Percentiles rank a stretch among this genome's conserved stretches.
These are phyloP conservation scores for Lemur catta DNA, from an alignment of 2,797 vertebrate species.

Conservation along the genomic window DNA sequence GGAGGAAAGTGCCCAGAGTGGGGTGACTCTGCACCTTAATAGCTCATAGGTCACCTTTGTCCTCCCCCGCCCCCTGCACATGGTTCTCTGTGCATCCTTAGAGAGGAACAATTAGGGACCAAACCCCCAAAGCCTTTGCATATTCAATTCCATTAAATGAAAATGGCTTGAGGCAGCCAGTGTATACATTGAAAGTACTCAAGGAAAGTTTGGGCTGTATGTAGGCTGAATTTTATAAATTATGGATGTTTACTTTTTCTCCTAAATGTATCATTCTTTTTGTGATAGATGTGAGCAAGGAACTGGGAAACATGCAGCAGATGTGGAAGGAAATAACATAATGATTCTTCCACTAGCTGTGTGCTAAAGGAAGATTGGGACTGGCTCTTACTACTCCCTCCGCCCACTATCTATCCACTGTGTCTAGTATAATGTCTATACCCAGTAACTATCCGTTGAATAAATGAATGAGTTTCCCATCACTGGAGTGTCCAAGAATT, in stretches of 20 bases:
- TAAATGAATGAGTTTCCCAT: neutral
- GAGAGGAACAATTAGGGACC: neutral
- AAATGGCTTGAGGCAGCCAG: neutral
- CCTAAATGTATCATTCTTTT: neutral
- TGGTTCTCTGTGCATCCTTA: neutral
- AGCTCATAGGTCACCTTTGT: neutral
- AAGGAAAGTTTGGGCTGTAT: neutral
- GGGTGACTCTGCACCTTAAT: neutral
- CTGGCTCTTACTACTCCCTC: neutral
- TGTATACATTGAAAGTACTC: neutral
- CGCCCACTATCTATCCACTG: fast-evolving
- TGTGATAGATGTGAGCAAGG: neutral
- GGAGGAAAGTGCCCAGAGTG: neutral
- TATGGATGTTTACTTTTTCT: neutral
- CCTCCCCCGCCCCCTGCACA: neutral
- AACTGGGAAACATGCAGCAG: neutral
- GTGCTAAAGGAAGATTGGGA: neutral
- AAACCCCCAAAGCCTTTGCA: neutral
- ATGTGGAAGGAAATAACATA: neutral
- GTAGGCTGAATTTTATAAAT: neutral
- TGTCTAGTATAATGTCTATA: neutral
- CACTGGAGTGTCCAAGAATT: neutral
- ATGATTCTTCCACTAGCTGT: neutral
- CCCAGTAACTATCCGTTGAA: neutral
- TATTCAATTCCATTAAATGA: neutral